Conservation (phyloP, 2,888 invertebrate genomes). For the Hirtodrosophila duncani region DNA sequence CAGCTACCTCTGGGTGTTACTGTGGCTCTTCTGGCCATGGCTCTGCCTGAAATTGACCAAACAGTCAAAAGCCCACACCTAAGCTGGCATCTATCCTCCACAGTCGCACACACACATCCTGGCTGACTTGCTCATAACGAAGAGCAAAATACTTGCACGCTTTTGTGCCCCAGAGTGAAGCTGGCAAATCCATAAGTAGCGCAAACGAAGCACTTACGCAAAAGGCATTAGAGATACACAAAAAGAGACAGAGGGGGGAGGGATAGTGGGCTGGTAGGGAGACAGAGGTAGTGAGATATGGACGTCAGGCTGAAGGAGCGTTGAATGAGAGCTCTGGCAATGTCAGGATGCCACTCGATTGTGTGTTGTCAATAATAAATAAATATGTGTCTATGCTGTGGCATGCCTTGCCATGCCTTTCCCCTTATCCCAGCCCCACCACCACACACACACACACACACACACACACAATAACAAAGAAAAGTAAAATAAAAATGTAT, state of each 20-base stretch:
- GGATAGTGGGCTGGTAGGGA: too few relatives aligned
- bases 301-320: too few relatives aligned
- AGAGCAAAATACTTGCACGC: slow-evolving; percentile 56
- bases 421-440: too few relatives aligned
- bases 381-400: slow-evolving; percentile 66
- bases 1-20: slow-evolving; percentile 35
- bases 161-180: slow-evolving; percentile 3
- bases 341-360: slow-evolving; percentile 39
- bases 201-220: slow-evolving; percentile 61
- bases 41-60: slow-evolving; percentile 3
- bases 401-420: too few relatives aligned
- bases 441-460: slow-evolving; percentile 13
- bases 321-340: slow-evolving; percentile 22
- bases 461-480: slow-evolving; percentile 7
- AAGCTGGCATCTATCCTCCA: neutral
- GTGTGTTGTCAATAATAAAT: slow-evolving; percentile 52
- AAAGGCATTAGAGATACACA: slow-evolving; percentile 28
- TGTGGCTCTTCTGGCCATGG: slow-evolving; percentile 20
- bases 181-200: slow-evolving; percentile 56
- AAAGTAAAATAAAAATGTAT: slow-evolving; percentile 6
- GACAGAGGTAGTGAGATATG: neutral
- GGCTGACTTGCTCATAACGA: slow-evolving; percentile 26
- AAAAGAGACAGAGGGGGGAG: neutral
- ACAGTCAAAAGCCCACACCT: neutral
- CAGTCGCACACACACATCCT: slow-evolving; percentile 10